Evolutionary conservation across 1,140 invertebrate species (phyloP).

Genomic region (Saccostrea cuccullata): DNA sequence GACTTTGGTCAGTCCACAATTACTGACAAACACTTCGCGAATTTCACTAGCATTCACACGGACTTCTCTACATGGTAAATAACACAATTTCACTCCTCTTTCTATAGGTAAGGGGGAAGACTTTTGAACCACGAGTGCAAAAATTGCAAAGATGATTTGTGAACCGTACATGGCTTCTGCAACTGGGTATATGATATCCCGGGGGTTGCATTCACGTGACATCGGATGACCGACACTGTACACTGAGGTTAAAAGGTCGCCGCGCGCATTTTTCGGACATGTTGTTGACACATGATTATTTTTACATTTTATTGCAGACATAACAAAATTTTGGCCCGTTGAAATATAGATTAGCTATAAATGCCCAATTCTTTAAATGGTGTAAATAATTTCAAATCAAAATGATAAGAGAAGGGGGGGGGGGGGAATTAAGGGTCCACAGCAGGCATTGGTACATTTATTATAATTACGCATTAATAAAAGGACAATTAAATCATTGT

Average conservation of each 20-base stretch:
- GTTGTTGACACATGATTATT: slow-evolving; percentile 13
- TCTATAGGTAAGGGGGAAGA: neutral
- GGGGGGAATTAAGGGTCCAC: neutral
- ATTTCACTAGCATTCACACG: neutral
- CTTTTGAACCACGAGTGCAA: neutral
- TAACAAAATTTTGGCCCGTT: slow-evolving; percentile 8
- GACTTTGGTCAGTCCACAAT: neutral
- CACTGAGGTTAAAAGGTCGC: neutral
- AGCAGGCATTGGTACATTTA: slow-evolving; percentile 13
- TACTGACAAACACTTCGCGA: neutral
- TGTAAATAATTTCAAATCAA: neutral
- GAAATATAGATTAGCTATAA: neutral
- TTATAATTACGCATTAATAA: slow-evolving; percentile 19
- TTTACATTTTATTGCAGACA: neutral
- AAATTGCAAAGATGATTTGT: neutral
- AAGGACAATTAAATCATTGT: slow-evolving; percentile 5
- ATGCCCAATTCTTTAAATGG: neutral
- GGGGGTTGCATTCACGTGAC: neutral
- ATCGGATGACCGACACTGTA: neutral
- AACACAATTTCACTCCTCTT: neutral
- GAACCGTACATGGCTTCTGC: neutral
- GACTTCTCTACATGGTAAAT: neutral
- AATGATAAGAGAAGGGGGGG: neutral
- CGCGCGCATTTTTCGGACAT: neutral
- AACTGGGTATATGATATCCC: slow-evolving; percentile 14